Conservation (phyloP, 2,888 invertebrate genomes). For the Teinopalpus imperialis region DNA sequence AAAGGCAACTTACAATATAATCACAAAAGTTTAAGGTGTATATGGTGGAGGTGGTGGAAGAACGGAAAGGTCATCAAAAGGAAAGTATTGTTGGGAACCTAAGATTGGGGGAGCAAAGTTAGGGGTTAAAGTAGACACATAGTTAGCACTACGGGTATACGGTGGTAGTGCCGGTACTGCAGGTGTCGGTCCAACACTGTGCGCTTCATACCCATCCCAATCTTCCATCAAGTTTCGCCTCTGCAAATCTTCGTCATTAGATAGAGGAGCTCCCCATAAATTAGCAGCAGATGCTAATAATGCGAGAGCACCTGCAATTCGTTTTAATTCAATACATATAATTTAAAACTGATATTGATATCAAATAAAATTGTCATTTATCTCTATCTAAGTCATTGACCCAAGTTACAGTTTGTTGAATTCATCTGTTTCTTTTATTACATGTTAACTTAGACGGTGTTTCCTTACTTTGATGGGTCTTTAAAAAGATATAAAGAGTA, state of each 20-base stretch:
- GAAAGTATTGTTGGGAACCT: constrained; percentile 71
- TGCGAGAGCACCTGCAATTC: constrained; percentile 83
- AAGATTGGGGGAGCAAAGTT: constrained; percentile 63
- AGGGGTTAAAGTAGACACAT: constrained; percentile 50
- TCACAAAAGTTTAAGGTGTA: constrained; percentile 58
- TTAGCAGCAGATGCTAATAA: constrained; percentile 87
- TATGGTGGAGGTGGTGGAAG: constrained; percentile 80
- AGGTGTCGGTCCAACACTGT: constrained; percentile 80
- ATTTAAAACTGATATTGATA: too few species aligned
- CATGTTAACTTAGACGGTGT: too few species aligned
- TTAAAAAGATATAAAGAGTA: too few species aligned
- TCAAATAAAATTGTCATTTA: not conserved
- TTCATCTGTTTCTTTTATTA: too few species aligned
- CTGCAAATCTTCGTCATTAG: constrained; percentile 70
- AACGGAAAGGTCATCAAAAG: constrained; percentile 72
- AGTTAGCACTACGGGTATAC: constrained; percentile 78
- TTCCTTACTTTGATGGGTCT: too few species aligned
- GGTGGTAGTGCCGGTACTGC: constrained; percentile 82
- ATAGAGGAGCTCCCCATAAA: constrained; percentile 81
- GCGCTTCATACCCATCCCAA: constrained; percentile 83
- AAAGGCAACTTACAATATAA: not conserved
- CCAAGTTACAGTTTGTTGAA: too few species aligned
- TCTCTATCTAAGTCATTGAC: too few species aligned
- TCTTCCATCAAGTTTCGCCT: constrained; percentile 83
- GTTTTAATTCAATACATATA: too few species aligned